These are phyloP conservation scores for Acronicta leporina DNA, from an alignment of 2,888 invertebrate genomes.

Conservation along the genomic window DNA sequence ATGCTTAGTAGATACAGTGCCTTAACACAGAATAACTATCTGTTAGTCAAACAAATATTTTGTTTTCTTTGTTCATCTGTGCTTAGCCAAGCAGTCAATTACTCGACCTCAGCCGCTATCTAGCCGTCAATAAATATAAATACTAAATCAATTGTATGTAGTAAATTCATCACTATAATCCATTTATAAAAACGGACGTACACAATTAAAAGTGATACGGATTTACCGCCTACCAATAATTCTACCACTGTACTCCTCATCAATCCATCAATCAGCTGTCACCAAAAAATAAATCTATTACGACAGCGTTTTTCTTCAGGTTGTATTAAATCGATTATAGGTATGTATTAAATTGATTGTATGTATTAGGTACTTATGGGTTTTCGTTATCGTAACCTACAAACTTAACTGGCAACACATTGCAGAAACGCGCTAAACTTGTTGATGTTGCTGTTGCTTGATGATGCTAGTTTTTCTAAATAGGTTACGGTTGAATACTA, in stretches of 20 bases:
- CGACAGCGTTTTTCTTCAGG: constrained; percentile 9
- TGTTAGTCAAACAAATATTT: no score
- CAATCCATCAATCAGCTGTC: constrained; percentile 6
- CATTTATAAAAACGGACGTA: not conserved
- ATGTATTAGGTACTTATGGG: no score
- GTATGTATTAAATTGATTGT: constrained; percentile 8
- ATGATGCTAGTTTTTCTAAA: constrained; percentile 49
- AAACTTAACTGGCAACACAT: constrained; percentile 28
- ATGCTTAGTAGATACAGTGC: not conserved
- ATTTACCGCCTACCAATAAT: constrained; percentile 3
- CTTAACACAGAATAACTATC: no score
- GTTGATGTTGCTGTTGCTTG: no score
- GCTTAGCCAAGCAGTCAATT: no score
- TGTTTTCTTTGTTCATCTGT: no score
- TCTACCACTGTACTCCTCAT: constrained; percentile 2
- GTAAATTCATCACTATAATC: not conserved
- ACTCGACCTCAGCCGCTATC: no score
- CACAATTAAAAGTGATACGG: not conserved
- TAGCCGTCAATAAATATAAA: no score
- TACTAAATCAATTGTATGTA: not conserved
- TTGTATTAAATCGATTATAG: constrained; percentile 9
- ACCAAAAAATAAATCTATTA: constrained; percentile 17
- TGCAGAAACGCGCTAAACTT: constrained; percentile 46
- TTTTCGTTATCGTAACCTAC: constrained; percentile 41
- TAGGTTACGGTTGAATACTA: constrained; percentile 48